Evolutionary conservation across 2,888 invertebrate genomes (phyloP), one percentile per base, ranked within the genome.

Genomic region (Pasiphila rectangulata): DNA sequence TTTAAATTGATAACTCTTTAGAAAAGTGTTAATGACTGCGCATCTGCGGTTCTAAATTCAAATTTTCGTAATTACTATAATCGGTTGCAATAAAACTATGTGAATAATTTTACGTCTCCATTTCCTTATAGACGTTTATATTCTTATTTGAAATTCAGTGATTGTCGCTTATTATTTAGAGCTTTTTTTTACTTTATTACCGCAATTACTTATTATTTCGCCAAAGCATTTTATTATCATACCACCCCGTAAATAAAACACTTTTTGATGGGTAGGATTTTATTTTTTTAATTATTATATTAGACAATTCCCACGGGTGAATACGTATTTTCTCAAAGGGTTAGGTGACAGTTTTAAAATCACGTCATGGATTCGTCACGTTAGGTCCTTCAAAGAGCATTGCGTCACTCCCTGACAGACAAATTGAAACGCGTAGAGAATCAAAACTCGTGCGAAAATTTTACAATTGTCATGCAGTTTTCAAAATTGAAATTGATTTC

Each of bases 281-380:
- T 19, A 13, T 32, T 19, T 17, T 29, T 41, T 38, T 34, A n/a
- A n/a, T n/a, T n/a, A n/a, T n/a, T n/a, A n/a, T n/a, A n/a, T n/a
- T 43, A 37, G 9, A 0, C 9, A 25, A 25, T 73, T 85, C 83
- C 79, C 85, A 84, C 83, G 81, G 20, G 39, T 13, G 58, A 56
- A 57, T 46, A 54, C 32, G 51, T 59, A 48, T 57, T 64, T 61
- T 68, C 63, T 63, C 64, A 81, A 86, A 81, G 83, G 85, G 84
- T 83, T 71, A 72, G 79, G 67, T 75, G 77, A 77, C 79, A 75
- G 72, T 82, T 86, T 84, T 73, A 81, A 86, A 86, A 74, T 80
- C 75, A 61, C 73, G 78, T 80, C 79, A 75, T 45, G n/a, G 51
- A 79, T 87, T 81, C 44, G 84, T 67, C 63, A 72, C 75, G 79